Conservation (phyloP, 2,888 invertebrate species). For the Heliconius aoede region DNA sequence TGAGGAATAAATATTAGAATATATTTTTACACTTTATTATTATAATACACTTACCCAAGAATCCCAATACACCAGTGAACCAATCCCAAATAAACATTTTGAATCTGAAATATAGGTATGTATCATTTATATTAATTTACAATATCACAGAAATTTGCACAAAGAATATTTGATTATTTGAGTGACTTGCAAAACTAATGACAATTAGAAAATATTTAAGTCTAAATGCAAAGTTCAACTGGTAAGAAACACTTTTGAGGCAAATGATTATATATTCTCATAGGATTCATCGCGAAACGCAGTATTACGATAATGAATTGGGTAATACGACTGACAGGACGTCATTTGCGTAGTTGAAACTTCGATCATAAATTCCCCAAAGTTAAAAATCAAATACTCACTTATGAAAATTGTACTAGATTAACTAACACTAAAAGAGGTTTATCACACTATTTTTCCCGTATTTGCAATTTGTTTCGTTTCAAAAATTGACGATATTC, state of each 20-base stretch:
- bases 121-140: conserved; percentile 54
- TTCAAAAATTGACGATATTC: conserved; percentile 72
- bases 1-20: neutral
- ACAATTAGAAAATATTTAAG: conserved; percentile 63
- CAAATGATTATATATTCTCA: conserved; percentile 52
- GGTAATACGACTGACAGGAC: conserved; percentile 78
- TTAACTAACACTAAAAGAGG: conserved; percentile 75
- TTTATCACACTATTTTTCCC: conserved; percentile 79
- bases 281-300: conserved; percentile 34
- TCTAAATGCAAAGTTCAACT: conserved; percentile 46
- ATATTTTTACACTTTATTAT: neutral
- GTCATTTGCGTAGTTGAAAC: conserved; percentile 73
- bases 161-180: conserved; percentile 62
- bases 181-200: conserved; percentile 73
- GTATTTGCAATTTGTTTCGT: conserved; percentile 75
- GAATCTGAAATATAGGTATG: conserved; percentile 71
- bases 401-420: conserved; percentile 79
- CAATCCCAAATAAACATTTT: conserved; percentile 98
- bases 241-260: conserved; percentile 46
- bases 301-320: conserved; percentile 68
- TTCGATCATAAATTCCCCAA: conserved; percentile 58
- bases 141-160: conserved; percentile 58
- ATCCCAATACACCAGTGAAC: conserved; percentile 96
- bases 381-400: conserved; percentile 68
- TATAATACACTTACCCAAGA: conserved; percentile 89